Conservation (phyloP, 2,113 vertebrate species). For the Vimba vimba region DNA sequence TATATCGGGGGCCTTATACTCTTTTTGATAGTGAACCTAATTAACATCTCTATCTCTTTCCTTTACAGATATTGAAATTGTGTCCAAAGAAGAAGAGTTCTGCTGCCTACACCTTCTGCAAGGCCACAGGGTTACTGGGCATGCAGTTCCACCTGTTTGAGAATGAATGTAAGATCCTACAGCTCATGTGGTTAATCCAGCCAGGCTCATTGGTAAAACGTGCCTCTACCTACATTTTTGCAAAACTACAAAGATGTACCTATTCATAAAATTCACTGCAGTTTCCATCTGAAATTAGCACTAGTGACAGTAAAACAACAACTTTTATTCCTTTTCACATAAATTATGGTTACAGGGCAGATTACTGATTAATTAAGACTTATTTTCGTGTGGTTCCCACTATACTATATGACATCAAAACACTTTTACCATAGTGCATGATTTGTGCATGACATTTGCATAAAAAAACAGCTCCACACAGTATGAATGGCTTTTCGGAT, state of each 20-base stretch:
- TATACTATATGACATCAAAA: not conserved
- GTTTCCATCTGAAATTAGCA: not conserved
- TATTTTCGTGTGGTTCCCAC: not conserved
- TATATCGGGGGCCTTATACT: not conserved
- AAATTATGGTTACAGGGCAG: not conserved
- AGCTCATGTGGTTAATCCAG: not conserved
- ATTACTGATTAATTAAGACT: not conserved
- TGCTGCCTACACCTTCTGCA: slow-evolving; percentile 96
- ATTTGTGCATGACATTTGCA: not conserved
- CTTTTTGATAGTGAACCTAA: not conserved
- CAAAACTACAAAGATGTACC: not conserved
- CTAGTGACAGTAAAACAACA: not conserved
- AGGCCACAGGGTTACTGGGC: slow-evolving; percentile 89
- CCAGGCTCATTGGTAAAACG: not conserved
- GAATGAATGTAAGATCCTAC: slow-evolving; percentile 88
- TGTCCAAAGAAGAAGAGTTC: slow-evolving; percentile 98
- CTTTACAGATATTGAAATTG: slow-evolving; percentile 91
- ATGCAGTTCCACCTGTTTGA: slow-evolving; percentile 98
- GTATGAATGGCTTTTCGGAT: not conserved
- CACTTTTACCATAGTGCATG: not conserved
- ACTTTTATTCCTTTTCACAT: too few relatives aligned
- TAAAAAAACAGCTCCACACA: not conserved
- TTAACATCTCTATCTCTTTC: not conserved
- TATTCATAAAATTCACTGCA: not conserved
- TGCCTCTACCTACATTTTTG: not conserved